Base-by-base conservation (phyloP, 30 jellyfish, hydroid and myxozoan species). In the Aurelia sp. region DNA sequence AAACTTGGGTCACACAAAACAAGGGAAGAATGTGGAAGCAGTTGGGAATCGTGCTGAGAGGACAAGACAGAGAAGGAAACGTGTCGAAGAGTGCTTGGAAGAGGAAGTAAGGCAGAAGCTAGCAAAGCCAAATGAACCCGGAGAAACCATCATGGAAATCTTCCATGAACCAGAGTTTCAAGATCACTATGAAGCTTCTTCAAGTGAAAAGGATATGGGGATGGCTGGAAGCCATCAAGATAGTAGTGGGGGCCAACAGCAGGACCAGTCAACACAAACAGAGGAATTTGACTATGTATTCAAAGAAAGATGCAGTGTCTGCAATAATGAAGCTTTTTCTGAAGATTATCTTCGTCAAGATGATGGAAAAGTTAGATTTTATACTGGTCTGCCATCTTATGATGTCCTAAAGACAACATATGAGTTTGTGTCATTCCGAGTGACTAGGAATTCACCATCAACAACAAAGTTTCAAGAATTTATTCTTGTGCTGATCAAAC, bases 381-480 rank as follows among this genome's bases (percentile, higher is more conserved):
- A 74, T 30, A 74, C 70, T 30, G 85, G 85, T 27, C 67, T 78
- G 57, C 89, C 89, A 27, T 78, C 89, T 52, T 78, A 19, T 62
- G 81, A 63, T 60, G 89, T 78, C 33, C 40, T 63, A 18, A 78
- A 78, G 89, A 69, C 60, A 78, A 78, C 80, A 60, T 78, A 33
- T 57, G 80, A 78, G 7, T 78, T 60, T 62, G 74, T 78, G 50
- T 61, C 74, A 16, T 61, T 67, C 30, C 79, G 74, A 38, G 89
- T 33, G 74, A 78, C 73, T 60, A 78, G 80, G 21, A 80, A 78
- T 30, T 78, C 74, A 17, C 67, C 20, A 40, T n/a, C 69, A 48
- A 38, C 68, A 30, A 59, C 74, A 35, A 41, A 64, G 74, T 80
- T 80, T 64, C 91, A 80, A 67, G 91, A 80, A 57, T 80, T 80